Base-by-base conservation (phyloP, 2,888 invertebrate genomes). In the Agrilus cyanescens region DNA sequence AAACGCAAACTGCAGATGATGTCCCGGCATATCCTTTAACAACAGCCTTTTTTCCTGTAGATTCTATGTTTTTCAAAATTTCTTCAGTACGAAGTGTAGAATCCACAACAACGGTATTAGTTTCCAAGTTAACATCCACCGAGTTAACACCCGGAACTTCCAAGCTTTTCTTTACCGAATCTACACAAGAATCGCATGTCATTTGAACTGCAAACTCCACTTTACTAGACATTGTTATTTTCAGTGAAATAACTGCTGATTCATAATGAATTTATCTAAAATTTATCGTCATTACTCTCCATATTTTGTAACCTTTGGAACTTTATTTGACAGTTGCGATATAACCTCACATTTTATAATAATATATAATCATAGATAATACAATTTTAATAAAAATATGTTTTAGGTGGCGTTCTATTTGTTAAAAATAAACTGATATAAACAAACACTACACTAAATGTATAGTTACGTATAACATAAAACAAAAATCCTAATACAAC, bases 11-110 rank as follows among this genome's bases (percentile, higher is more conserved):
- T 1, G 86, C 85, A 2, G 72, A 70, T 53, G 70, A 62, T 44
- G 55, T 63, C 68, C 84, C 82, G 47, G 86, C 88, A 63, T 81
- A 81, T 4, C 91, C 93, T 56, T 83, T 82, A 0, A 91, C 63
- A 1, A 88, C 83, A 2, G 84, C 85, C 50, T 78, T 72, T 45
- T 72, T 75, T 0, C 90, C 90, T 0, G 84, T 80, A 8, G 52
- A 47, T 53, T 65, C 60, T 0, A 70, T 57, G 52, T 68, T 62
- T 2, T 72, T 54, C 4, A 78, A 73, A 29, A 80, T 57, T 31
- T 74, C 68, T 3, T 71, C 58, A 3, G 78, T 77, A 0, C 83
- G 75, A 25, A 85, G 60, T 1, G 66, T 70, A 0, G 82, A 80
- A 46, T 83, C 79, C 0, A 87, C 74, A 44, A 85, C 60, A 3